A percentile compares a stretch with the other conserved stretches of the same genome.
Evolutionary conservation across 1,140 invertebrate species (phyloP).

Genomic region (Drosophila sulfurigaster): DNA sequence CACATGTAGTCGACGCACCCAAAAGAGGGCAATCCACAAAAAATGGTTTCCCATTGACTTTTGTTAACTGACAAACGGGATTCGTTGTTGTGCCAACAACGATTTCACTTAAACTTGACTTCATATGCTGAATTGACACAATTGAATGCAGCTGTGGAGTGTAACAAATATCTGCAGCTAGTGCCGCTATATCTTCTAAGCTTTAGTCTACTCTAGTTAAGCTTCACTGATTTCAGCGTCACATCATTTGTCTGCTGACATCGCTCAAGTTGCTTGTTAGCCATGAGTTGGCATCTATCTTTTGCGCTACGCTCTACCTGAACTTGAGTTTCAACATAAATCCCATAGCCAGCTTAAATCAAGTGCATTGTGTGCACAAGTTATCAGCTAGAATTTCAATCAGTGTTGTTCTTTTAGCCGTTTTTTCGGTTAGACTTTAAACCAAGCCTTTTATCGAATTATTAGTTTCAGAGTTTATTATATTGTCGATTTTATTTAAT

Average conservation of each 20-base stretch:
- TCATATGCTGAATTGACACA: background rate
- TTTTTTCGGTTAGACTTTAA: slow-evolving; percentile 2
- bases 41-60: slow-evolving; percentile 37
- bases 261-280: slow-evolving; percentile 40
- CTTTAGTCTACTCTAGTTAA: slow-evolving; percentile 30
- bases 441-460: background rate
- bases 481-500: background rate
- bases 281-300: slow-evolving; percentile 63
- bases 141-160: background rate
- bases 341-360: slow-evolving; percentile 1
- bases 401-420: background rate
- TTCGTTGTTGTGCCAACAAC: slow-evolving; percentile 3
- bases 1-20: slow-evolving; percentile 26
- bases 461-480: background rate
- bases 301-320: slow-evolving; percentile 11
- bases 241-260: slow-evolving; percentile 74
- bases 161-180: slow-evolving; percentile 5
- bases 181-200: background rate
- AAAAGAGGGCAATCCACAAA: slow-evolving; percentile 16
- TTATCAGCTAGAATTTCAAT: background rate
- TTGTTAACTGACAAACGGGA: slow-evolving; percentile 56
- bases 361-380: slow-evolving; percentile 38
- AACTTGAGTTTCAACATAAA: slow-evolving; percentile 19
- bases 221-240: slow-evolving; percentile 47
- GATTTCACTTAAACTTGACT: background rate